Evolutionary conservation across 2,888 invertebrate genomes (phyloP), one percentile per base, ranked within the genome.

Genomic region (Lochmaea capreae): DNA sequence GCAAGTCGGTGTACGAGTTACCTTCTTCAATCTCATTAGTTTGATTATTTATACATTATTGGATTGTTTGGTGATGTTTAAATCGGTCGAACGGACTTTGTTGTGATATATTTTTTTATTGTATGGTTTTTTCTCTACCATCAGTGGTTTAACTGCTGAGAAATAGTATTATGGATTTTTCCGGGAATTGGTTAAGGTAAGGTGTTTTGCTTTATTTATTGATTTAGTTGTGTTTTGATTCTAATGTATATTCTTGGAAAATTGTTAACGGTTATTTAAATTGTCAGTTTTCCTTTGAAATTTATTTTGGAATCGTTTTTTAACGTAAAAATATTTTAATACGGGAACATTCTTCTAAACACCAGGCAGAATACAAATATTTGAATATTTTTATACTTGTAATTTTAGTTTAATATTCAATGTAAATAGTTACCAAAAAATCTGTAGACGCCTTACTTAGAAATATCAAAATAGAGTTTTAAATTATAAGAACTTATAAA

Each of bases 21-120:
- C 54, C 54, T 54, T n/a, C 18, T 46, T 46, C 33, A 39, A 46
- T 46, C 14, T 12, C 69, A 73, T 71, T 77, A 52, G 67, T 59
- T 73, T 71, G 54, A 42, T 72, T 76, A 61, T 63, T 68, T 42
- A 11, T 39, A 18, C 16, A 59, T 69, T 52, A 59, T 52, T 62
- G n/a, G 16, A 52, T 14, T 69, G 67, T 73, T 76, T 70, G 57
- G 77, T 77, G 77, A 76, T 72, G 75, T 63, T 70, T 57, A 46
- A n/a, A 61, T 12, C 57, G 63, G 63, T 57, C 39, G 54, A 63
- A 42, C 39, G 33, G 70, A 70, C 57, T 63, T 63, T 63, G 16
- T 43, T 12, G 70, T 70, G 70, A 66, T 52, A 12, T 39, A 39
- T 65, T 33, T 69, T 69, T 52, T 49, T 62, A 26, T 26, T 22